Evolutionary conservation across 2,888 invertebrate genomes (phyloP).

Genomic region (Drosophila anomalata): DNA sequence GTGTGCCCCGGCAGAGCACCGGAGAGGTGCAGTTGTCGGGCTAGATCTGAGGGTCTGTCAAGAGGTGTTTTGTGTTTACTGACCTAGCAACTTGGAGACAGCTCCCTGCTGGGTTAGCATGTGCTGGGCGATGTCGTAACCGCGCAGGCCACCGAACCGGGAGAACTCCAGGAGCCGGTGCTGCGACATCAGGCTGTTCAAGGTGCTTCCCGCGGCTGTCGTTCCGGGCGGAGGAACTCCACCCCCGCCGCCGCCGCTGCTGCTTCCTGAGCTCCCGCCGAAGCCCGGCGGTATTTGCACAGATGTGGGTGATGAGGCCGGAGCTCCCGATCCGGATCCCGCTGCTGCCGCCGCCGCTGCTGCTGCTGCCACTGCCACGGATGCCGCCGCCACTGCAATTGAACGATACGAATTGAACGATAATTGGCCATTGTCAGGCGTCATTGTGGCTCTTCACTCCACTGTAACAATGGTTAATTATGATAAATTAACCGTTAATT

Average conservation of each 20-base stretch:
- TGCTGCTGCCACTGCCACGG: constrained; percentile 65
- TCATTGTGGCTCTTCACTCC: constrained; percentile 46
- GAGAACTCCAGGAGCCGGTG: constrained; percentile 82
- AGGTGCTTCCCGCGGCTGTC: constrained; percentile 85
- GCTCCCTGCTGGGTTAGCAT: constrained; percentile 83
- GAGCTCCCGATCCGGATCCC: constrained; percentile 38
- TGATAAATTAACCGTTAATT: constrained; percentile 79
- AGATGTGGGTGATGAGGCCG: constrained; percentile 77
- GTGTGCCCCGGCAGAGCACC: background rate
- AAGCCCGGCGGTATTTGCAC: constrained; percentile 82
- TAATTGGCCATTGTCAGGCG: constrained; percentile 78
- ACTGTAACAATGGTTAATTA: constrained; percentile 76
- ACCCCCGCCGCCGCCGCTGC: constrained; percentile 47
- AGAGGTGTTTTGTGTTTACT: constrained; percentile 53
- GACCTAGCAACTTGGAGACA: constrained; percentile 82
- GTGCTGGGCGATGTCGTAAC: constrained; percentile 83
- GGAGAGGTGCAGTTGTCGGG: background rate
- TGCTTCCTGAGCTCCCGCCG: constrained; percentile 41
- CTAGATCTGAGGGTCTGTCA: constrained; percentile 1
- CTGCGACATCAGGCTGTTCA: constrained; percentile 89
- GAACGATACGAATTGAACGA: constrained; percentile 79
- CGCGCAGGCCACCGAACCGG: constrained; percentile 82
- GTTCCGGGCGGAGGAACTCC: constrained; percentile 58
- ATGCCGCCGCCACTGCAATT: constrained; percentile 70
- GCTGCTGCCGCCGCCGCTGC: constrained; percentile 60